phyloP scores from a whole-genome alignment of 2,113 vertebrate species.

The Alligator sinensis region DNA sequence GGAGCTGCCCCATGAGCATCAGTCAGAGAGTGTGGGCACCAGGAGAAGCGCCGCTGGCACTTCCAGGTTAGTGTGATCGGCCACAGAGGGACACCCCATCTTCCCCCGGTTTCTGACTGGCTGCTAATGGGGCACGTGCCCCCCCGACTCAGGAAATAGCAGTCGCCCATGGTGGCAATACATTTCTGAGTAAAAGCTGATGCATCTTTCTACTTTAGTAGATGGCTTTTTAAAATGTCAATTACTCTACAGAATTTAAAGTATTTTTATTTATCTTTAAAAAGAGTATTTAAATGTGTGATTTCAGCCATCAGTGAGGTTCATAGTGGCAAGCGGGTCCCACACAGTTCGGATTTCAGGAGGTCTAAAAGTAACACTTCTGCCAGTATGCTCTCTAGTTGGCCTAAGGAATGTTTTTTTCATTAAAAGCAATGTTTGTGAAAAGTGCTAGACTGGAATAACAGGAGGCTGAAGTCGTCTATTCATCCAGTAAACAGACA shows the following conservation, averaged over 20 bases:
- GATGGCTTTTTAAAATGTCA: neutral
- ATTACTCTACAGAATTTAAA: neutral
- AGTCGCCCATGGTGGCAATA: too few relatives aligned
- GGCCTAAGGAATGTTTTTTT: neutral
- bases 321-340: neutral
- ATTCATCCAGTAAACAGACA: neutral
- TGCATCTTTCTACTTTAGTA: neutral
- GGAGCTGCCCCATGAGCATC: too few relatives aligned
- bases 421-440: neutral
- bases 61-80: too few relatives aligned
- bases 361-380: neutral
- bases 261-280: neutral
- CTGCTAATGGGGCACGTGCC: too few relatives aligned
- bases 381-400: neutral
- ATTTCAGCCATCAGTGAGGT: neutral
- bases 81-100: too few relatives aligned
- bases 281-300: neutral
- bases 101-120: too few relatives aligned
- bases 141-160: too few relatives aligned
- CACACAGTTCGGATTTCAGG: neutral
- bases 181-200: too few relatives aligned
- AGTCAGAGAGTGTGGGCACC: too few relatives aligned
- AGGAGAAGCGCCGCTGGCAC: too few relatives aligned
- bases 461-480: neutral
- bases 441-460: neutral